phyloP scores from a whole-genome alignment of 2,888 invertebrate genomes.

The Spicauda simplicius region DNA sequence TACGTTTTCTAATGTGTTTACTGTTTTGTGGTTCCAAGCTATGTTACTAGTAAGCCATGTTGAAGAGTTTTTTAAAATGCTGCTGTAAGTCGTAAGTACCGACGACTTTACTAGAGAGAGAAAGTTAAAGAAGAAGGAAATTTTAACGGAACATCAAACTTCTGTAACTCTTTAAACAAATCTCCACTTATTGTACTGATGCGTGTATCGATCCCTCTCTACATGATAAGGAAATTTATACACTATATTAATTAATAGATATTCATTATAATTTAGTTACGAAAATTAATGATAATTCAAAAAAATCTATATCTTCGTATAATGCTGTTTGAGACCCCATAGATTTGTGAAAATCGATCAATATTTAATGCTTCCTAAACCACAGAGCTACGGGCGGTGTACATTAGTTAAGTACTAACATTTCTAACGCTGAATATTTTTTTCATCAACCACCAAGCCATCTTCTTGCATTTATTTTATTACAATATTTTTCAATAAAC shows the following conservation, averaged over 20 bases:
- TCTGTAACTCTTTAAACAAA: background rate
- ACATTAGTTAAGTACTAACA: conserved; percentile 52
- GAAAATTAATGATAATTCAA: no score
- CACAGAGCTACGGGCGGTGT: background rate
- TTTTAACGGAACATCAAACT: conserved; percentile 14
- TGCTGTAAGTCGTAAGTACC: conserved; percentile 28
- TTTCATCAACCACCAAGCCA: conserved; percentile 62
- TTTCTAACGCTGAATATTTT: conserved; percentile 55
- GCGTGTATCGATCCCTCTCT: background rate
- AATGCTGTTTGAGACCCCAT: background rate
- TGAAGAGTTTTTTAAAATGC: conserved; percentile 26
- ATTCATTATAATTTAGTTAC: no score
- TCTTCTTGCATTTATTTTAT: conserved; percentile 39
- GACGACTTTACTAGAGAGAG: conserved; percentile 19
- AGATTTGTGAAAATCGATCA: background rate
- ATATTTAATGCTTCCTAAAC: background rate
- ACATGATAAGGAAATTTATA: background rate
- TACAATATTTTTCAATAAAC: background rate
- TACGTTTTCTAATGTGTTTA: conserved; percentile 14
- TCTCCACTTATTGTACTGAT: background rate
- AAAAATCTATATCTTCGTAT: background rate
- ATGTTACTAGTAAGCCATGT: conserved; percentile 43
- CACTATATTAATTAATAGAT: no score
- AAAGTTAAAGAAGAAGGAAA: conserved; percentile 2
- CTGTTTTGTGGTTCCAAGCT: conserved; percentile 43